phyloP scores from a whole-genome alignment of 92 coral and sea anemone genomes.

The Palythoa caribaeorum region DNA sequence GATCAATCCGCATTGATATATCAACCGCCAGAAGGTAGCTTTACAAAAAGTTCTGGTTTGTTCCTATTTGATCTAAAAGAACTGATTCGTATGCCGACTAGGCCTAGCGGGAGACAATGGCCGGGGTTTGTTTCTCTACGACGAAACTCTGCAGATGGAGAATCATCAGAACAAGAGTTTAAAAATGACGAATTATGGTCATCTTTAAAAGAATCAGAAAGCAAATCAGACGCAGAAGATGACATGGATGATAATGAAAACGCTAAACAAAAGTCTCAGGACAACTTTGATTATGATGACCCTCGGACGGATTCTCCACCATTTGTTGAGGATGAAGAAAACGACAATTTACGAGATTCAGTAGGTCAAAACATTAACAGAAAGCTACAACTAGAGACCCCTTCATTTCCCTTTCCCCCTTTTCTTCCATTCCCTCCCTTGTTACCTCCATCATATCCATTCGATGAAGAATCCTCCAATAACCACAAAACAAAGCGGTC shows the following conservation, averaged over 20 bases:
- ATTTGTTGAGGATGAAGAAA: not conserved
- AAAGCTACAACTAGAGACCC: not conserved
- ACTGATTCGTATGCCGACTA: conserved; percentile 1
- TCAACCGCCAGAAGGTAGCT: conserved; percentile 20
- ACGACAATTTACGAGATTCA: not conserved
- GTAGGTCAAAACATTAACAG: not conserved
- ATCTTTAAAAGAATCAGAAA: not conserved
- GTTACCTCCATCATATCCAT: not conserved
- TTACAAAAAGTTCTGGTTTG: not conserved
- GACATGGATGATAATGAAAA: not conserved
- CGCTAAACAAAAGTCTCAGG: not conserved
- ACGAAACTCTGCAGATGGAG: not conserved
- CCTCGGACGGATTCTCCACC: not conserved
- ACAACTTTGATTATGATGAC: conserved; percentile 29
- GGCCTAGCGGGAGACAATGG: not conserved
- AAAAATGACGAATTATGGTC: conserved; percentile 11
- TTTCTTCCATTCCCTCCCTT: conserved; percentile 6
- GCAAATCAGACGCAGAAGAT: not conserved
- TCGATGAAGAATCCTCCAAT: not conserved
- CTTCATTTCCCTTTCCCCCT: conserved; percentile 6
- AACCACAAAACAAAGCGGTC: conserved; percentile 10
- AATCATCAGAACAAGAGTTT: not conserved
- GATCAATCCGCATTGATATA: conserved; percentile 11
- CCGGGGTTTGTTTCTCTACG: conserved; percentile 23
- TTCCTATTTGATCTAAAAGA: conserved; percentile 31